phyloP scores from a whole-genome alignment of 2,113 vertebrate species.

The Pluvialis apricaria region DNA sequence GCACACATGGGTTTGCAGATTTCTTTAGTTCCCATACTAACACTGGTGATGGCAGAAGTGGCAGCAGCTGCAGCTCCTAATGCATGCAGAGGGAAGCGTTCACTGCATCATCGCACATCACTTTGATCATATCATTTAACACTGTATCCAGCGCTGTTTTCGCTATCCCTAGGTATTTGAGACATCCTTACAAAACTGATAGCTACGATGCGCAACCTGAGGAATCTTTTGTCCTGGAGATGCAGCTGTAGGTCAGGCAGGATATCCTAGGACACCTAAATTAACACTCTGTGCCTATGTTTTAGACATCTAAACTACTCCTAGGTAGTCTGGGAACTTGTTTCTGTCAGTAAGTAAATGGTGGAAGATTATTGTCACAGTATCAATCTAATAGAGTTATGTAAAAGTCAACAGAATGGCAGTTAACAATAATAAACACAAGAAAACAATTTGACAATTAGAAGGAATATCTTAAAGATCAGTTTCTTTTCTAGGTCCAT shows the following conservation, averaged over 20 bases:
- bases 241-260: background rate
- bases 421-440: background rate
- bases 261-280: background rate
- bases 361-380: background rate
- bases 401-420: background rate
- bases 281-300: background rate
- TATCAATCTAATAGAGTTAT: background rate
- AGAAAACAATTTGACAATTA: background rate
- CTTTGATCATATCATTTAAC: background rate
- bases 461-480: background rate
- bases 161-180: background rate
- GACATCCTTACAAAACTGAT: background rate
- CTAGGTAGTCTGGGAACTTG: background rate
- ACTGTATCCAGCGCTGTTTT: background rate
- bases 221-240: background rate
- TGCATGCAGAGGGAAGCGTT: background rate
- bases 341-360: background rate
- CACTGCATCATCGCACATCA: background rate
- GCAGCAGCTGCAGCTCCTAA: constrained; percentile 14
- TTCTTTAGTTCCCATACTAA: background rate
- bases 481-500: background rate
- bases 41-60: constrained; percentile 9
- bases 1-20: background rate
- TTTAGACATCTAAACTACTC: background rate
- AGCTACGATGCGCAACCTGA: background rate